Percentiles rank a stretch among this genome's conserved stretches.
Conservation (phyloP, 2,113 vertebrate genomes). For the Rhabdornis inornatus region DNA sequence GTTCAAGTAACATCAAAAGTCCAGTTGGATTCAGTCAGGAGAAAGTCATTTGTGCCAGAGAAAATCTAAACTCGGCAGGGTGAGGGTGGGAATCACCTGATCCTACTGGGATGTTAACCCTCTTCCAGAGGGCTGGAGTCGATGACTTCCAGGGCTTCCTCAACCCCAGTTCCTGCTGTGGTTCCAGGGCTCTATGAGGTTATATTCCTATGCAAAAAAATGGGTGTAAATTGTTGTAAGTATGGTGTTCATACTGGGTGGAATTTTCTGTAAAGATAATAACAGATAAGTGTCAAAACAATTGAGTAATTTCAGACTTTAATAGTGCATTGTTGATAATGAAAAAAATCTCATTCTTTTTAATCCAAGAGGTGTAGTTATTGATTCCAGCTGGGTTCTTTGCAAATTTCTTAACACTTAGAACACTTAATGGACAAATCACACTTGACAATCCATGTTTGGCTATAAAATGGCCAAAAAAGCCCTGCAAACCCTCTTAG, state of each 20-base stretch:
- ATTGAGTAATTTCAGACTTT: slow-evolving; percentile 4
- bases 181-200: background rate
- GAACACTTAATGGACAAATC: background rate
- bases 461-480: background rate
- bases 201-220: background rate
- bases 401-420: background rate
- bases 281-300: slow-evolving; percentile 9
- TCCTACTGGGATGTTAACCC: background rate
- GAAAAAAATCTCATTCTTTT: background rate
- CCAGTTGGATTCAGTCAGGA: background rate
- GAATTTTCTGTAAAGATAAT: background rate
- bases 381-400: slow-evolving; percentile 14
- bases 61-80: background rate
- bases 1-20: background rate
- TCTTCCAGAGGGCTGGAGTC: background rate
- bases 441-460: background rate
- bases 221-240: background rate
- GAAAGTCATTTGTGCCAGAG: background rate
- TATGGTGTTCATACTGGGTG: background rate
- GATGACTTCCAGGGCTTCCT: background rate
- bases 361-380: background rate
- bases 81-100: background rate
- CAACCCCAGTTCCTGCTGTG: rapidly evolving
- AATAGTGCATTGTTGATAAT: background rate
- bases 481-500: background rate